Percentiles rank a stretch among this genome's conserved stretches.
Conservation (phyloP, 2,797 vertebrate genomes). For the Acipenser oxyrinchus region DNA sequence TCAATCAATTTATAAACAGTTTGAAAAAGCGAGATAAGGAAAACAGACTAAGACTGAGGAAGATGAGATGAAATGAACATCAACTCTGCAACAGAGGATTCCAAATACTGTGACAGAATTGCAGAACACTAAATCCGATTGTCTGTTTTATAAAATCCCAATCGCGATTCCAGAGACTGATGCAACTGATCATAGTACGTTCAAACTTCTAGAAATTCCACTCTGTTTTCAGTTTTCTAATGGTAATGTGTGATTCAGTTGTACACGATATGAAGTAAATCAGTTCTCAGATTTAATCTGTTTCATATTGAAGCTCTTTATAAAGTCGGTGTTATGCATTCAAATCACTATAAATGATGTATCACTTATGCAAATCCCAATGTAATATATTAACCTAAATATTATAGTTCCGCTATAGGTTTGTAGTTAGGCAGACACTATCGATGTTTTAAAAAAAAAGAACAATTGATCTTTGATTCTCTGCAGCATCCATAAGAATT, state of each 20-base stretch:
- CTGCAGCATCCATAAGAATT: too few relatives aligned
- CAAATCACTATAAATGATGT: slow-evolving; percentile 49
- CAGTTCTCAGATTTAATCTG: slow-evolving; percentile 54
- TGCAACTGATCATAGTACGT: neutral
- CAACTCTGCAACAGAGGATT: slow-evolving; percentile 13
- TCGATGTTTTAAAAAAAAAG: slow-evolving; percentile 21
- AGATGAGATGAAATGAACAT: slow-evolving; percentile 71
- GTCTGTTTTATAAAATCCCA: slow-evolving; percentile 12
- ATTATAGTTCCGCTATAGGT: too few relatives aligned
- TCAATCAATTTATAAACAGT: slow-evolving; percentile 74
- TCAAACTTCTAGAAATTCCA: slow-evolving; percentile 2
- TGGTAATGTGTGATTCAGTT: slow-evolving; percentile 15
- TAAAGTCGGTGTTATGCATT: slow-evolving; percentile 57
- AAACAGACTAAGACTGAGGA: slow-evolving; percentile 71
- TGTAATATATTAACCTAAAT: slow-evolving; percentile 24
- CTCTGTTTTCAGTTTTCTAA: slow-evolving; percentile 1
- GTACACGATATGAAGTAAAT: slow-evolving; percentile 17
- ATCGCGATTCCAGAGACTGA: slow-evolving; percentile 1
- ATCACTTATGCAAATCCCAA: slow-evolving; percentile 58
- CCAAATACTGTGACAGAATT: slow-evolving; percentile 28
- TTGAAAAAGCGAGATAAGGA: slow-evolving; percentile 85
- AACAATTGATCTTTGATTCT: slow-evolving; percentile 18
- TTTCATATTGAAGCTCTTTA: slow-evolving; percentile 85
- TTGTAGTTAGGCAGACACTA: slow-evolving; percentile 8
- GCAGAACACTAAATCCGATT: slow-evolving; percentile 9